A percentile compares a stretch with the other conserved stretches of the same genome.
Conservation (phyloP, 2,888 invertebrate genomes). For the Microctonus aethiopoides region DNA sequence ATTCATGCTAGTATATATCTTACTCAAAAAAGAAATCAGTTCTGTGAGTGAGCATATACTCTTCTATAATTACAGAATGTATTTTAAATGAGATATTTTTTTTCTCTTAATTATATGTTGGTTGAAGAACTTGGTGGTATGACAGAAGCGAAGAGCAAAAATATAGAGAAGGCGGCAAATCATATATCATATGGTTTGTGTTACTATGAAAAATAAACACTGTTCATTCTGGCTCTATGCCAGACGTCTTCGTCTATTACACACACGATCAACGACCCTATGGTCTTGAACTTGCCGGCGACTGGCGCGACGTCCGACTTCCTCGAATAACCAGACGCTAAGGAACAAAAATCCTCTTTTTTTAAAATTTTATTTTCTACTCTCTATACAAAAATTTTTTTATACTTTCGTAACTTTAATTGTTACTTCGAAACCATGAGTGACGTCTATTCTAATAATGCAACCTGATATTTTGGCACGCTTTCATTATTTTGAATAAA, state of each 20-base stretch:
- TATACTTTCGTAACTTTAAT: slow-evolving; percentile 11
- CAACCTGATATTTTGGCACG: slow-evolving; percentile 5
- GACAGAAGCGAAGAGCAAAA: neutral
- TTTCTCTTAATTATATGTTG: neutral
- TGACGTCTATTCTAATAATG: slow-evolving; percentile 1
- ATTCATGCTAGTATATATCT: slow-evolving; percentile 33
- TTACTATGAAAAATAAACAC: neutral
- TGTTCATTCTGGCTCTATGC: slow-evolving; percentile 24
- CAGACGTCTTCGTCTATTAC: slow-evolving; percentile 25
- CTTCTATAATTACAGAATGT: neutral
- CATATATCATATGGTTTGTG: neutral
- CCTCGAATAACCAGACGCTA: slow-evolving; percentile 23
- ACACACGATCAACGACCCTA: slow-evolving; percentile 44
- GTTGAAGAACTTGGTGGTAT: neutral
- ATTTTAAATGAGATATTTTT: neutral
- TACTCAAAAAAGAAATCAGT: no score
- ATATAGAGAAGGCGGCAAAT: neutral
- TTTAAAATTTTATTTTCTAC: neutral
- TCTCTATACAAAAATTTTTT: neutral
- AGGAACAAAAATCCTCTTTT: neutral
- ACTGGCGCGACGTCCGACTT: slow-evolving; percentile 25
- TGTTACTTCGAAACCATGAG: slow-evolving; percentile 27
- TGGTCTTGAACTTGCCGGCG: slow-evolving; percentile 48
- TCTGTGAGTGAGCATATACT: no score
- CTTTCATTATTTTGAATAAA: slow-evolving; percentile 26